Base-by-base conservation (phyloP, 2,888 invertebrate species). In the Agriopis marginaria region DNA sequence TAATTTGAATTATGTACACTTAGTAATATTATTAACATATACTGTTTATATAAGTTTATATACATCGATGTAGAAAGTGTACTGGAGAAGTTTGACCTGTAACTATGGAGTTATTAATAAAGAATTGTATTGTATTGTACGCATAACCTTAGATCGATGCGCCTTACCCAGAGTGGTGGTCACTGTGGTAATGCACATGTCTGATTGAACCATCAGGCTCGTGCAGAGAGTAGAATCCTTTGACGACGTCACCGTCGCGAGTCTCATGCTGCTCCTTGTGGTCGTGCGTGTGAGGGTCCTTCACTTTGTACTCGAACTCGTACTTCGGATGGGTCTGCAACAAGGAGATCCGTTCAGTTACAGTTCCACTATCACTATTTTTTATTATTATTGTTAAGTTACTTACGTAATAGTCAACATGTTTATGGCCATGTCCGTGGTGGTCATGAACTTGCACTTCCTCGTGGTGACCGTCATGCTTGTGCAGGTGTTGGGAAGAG, bases 271-370 rank as follows among this genome's bases (percentile, higher is more conserved):
- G 88, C 67, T 79, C 78, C 78, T 89, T 88, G 76, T 82, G 79
- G 78, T 92, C 91, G 50, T 89, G 88, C 63, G 91, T 92, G 77
- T 89, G 88, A 45, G 84, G 84, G 74, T 91, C 91, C 74, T 85
- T 78, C n/a, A 91, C 91, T 67, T 88, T 88, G 77, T 91, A 91
- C 76, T 84, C 88, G 75, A 88, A 89, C 63, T 78, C 76, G 65
- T 75, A 78, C 59, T 78, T 78, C 9, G 77, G 76, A 54, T 72
- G 75, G 5, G 77, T 75, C 78, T 78, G 71, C 11, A 62, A 67
- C 23, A 12, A 66, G 8, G 14, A 11, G 8, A 8, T 45, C 7
- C 42, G 8, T 49, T 42, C 5, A 50, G n/a, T 17, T 5, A 3
- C 47, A 47, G 17, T 40, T 45, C 14, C 17, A 39, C 14, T 47